Conservation (phyloP, 2,888 invertebrate genomes). For the Drepanosiphum platanoidis region DNA sequence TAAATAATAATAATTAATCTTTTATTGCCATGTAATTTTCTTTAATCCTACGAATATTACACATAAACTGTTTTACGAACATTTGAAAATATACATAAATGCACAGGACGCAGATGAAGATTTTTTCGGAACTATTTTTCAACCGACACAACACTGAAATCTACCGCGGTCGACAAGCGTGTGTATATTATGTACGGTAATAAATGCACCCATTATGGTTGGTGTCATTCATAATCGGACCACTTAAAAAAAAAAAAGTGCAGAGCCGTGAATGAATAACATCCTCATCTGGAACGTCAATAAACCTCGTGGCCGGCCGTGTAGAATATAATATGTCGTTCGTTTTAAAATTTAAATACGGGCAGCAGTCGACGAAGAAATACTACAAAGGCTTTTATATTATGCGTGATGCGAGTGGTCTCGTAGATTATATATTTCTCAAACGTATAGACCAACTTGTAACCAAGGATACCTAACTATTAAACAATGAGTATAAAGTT, state of each 20-base stretch:
- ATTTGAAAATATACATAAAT: neutral
- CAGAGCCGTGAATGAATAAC: slow-evolving; percentile 57
- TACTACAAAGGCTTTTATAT: slow-evolving; percentile 44
- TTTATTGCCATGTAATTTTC: neutral
- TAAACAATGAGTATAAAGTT: slow-evolving; percentile 12
- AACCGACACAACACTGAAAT: slow-evolving; percentile 19
- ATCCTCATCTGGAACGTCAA: slow-evolving; percentile 57
- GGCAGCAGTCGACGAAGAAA: slow-evolving; percentile 35
- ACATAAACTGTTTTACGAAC: neutral
- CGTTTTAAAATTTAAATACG: slow-evolving; percentile 44
- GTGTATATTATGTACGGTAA: slow-evolving; percentile 16
- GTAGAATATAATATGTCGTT: neutral
- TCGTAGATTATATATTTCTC: slow-evolving; percentile 1
- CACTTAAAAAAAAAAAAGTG: slow-evolving; percentile 48
- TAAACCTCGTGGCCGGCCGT: slow-evolving; percentile 25
- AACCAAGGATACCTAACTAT: neutral
- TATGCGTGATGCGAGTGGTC: neutral
- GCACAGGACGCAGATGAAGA: neutral
- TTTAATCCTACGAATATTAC: neutral
- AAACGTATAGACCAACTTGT: neutral
- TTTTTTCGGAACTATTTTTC: slow-evolving; percentile 1
- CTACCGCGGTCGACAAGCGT: neutral
- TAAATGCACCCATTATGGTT: slow-evolving; percentile 40
- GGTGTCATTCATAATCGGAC: slow-evolving; percentile 59
- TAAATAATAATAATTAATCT: neutral